A percentile compares a stretch with the other conserved stretches of the same genome.
Evolutionary conservation across 2,113 vertebrate genomes (phyloP).

Genomic region (Petrocephalus zakoni): DNA sequence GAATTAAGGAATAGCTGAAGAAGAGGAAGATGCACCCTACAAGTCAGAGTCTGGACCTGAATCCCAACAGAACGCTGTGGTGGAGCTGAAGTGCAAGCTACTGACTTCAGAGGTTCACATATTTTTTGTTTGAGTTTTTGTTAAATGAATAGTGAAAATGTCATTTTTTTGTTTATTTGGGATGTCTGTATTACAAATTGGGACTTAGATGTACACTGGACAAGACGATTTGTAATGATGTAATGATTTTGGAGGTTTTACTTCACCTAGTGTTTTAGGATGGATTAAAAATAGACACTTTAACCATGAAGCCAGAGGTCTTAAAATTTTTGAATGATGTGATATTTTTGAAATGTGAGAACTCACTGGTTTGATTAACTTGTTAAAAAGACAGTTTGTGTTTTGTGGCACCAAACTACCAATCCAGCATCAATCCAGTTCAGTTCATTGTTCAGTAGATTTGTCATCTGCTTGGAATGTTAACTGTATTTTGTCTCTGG

Average conservation of each 20-base stretch:
- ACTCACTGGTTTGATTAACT: background rate
- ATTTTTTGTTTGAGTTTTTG: background rate
- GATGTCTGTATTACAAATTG: background rate
- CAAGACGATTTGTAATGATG: no score
- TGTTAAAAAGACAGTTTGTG: background rate
- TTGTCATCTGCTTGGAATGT: background rate
- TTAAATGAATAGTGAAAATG: background rate
- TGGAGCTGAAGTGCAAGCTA: background rate
- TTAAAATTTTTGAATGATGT: background rate
- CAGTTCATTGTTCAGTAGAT: slow-evolving; percentile 1
- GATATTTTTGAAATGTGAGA: background rate
- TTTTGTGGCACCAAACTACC: background rate
- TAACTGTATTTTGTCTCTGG: slow-evolving; percentile 30
- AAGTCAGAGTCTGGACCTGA: background rate
- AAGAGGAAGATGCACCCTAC: background rate
- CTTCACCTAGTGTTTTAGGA: background rate
- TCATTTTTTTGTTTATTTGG: slow-evolving; percentile 1
- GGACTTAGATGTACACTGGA: background rate
- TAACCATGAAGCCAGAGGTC: background rate
- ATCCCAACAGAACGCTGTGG: background rate
- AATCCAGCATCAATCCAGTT: background rate
- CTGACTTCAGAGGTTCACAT: background rate
- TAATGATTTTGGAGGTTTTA: background rate
- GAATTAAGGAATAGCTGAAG: no score
- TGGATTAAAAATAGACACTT: background rate